Percentiles rank a stretch among this genome's conserved stretches.
Conservation (phyloP, 2,888 invertebrate genomes). For the Apomyelois bistriatella region DNA sequence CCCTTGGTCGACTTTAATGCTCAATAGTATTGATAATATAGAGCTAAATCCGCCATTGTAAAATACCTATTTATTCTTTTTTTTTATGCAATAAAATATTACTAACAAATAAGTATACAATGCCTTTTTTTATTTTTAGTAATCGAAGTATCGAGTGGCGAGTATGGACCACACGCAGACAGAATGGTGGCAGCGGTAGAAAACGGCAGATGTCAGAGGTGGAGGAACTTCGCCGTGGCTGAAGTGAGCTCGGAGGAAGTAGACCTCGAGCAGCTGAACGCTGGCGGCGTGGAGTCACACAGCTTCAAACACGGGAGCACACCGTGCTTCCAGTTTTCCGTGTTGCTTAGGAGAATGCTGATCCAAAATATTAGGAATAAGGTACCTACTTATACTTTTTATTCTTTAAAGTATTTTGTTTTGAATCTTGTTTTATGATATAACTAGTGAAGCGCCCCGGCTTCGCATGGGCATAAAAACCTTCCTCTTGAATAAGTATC, state of each 20-base stretch:
- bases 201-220: conserved; percentile 81
- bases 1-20: too few relatives aligned
- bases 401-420: too few relatives aligned
- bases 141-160: conserved; percentile 89
- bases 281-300: conserved; percentile 66
- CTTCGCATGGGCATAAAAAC: too few relatives aligned
- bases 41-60: too few relatives aligned
- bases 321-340: conserved; percentile 83
- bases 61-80: too few relatives aligned
- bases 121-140: conserved; percentile 79
- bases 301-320: conserved; percentile 78
- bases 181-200: conserved; percentile 84
- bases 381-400: too few relatives aligned
- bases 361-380: conserved; percentile 87
- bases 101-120: too few relatives aligned
- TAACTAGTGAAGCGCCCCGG: too few relatives aligned
- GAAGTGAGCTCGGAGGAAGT: conserved; percentile 37
- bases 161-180: conserved; percentile 87
- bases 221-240: conserved; percentile 60
- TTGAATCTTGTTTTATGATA: too few relatives aligned
- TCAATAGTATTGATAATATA: too few relatives aligned
- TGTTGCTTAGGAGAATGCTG: conserved; percentile 84
- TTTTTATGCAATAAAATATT: too few relatives aligned
- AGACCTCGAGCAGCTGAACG: conserved; percentile 65
- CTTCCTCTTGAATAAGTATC: too few relatives aligned